Conservation (phyloP, 2,888 invertebrate species). For the Drosophila merina region DNA sequence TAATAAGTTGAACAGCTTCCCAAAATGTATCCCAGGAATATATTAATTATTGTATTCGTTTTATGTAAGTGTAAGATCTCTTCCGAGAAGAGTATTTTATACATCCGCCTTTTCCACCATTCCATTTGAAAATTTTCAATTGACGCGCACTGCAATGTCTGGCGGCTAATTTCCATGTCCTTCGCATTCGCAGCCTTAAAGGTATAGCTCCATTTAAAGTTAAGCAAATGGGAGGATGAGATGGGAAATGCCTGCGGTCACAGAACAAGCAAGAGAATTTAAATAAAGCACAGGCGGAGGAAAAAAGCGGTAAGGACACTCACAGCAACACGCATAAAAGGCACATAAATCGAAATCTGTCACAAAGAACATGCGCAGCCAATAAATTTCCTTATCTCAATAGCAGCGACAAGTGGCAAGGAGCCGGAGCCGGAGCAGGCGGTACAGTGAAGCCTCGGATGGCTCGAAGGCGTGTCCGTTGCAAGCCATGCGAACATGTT, state of each 20-base stretch:
- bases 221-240: conserved; percentile 37
- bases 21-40: no score
- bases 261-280: conserved; percentile 36
- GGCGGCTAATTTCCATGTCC: conserved; percentile 1
- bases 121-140: conserved; percentile 55
- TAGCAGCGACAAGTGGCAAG: conserved; percentile 77
- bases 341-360: conserved; percentile 80
- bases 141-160: conserved; percentile 45
- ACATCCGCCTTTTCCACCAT: neutral
- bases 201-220: conserved; percentile 35
- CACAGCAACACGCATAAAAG: conserved; percentile 60
- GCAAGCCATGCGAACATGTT: conserved; percentile 64
- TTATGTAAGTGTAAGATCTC: neutral
- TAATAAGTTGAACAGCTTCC: no score
- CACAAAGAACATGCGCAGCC: conserved; percentile 79
- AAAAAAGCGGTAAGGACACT: conserved; percentile 28
- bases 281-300: conserved; percentile 41
- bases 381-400: conserved; percentile 82
- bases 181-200: conserved; percentile 7
- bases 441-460: conserved; percentile 22
- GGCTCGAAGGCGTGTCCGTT: conserved; percentile 46
- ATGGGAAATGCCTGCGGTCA: conserved; percentile 42
- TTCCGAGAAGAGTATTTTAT: neutral
- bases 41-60: no score
- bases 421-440: conserved; percentile 48